These are phyloP conservation scores for Hylomyscus alleni DNA, from an alignment of 2,797 vertebrate genomes.

Conservation along the genomic window DNA sequence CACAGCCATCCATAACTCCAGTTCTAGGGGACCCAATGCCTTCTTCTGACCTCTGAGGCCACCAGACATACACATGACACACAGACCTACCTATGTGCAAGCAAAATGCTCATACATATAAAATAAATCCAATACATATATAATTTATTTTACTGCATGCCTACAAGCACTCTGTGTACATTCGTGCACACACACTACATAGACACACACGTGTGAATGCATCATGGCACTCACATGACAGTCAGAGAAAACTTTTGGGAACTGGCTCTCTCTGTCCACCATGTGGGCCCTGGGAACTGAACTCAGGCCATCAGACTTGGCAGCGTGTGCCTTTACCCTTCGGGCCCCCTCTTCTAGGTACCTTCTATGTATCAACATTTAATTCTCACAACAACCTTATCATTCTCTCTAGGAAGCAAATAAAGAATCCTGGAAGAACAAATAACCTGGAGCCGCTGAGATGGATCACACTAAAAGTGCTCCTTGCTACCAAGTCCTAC, in stretches of 20 bases:
- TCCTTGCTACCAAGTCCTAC: background rate
- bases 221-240: background rate
- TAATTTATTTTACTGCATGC: background rate
- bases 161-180: background rate
- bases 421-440: constrained; percentile 21
- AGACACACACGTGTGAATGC: too few relatives aligned
- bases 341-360: background rate
- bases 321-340: background rate
- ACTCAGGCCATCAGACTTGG: background rate
- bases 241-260: background rate
- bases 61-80: background rate
- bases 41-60: background rate
- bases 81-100: background rate
- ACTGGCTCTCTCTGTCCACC: background rate
- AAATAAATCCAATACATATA: background rate
- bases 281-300: background rate
- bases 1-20: background rate
- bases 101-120: background rate
- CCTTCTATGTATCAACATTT: background rate
- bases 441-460: background rate
- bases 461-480: background rate
- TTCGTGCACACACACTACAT: background rate
- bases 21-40: background rate
- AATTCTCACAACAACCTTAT: background rate
- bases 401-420: background rate